Conservation (phyloP, 2,888 invertebrate genomes). For the Drosophila leonis region DNA sequence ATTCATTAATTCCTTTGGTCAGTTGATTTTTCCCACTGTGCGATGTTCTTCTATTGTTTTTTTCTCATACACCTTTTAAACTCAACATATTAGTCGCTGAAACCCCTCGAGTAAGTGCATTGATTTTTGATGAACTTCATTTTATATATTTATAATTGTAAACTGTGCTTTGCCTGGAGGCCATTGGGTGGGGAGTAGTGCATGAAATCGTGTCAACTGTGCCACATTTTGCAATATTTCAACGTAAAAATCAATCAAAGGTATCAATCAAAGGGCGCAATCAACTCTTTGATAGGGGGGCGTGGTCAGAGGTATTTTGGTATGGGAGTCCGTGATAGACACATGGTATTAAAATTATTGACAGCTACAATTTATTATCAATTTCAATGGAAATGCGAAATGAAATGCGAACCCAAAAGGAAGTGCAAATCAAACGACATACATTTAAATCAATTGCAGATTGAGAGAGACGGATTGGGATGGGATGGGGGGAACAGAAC, state of each 20-base stretch:
- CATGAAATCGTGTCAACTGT: constrained; percentile 35
- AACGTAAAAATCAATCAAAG: constrained; percentile 58
- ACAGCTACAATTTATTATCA: constrained; percentile 83
- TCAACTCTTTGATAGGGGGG: constrained; percentile 14
- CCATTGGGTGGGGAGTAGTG: background rate
- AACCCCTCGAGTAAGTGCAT: background rate
- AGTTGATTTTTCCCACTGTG: no score
- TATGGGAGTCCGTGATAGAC: constrained; percentile 67
- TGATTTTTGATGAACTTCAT: background rate
- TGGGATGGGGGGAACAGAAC: constrained; percentile 14
- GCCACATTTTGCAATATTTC: constrained; percentile 41
- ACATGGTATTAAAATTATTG: constrained; percentile 80
- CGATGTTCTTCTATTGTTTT: background rate
- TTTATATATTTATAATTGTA: constrained; percentile 1
- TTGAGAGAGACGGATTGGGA: background rate
- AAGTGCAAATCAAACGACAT: constrained; percentile 48
- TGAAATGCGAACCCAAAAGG: constrained; percentile 33
- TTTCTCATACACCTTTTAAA: background rate
- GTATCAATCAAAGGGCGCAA: constrained; percentile 32
- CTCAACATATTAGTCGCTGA: background rate
- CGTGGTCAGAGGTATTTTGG: constrained; percentile 18
- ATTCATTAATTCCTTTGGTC: no score
- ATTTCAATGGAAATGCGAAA: constrained; percentile 49
- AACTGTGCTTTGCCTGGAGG: background rate
- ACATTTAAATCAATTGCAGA: constrained; percentile 66